Base-by-base conservation (phyloP, 1,140 invertebrate species). In the Drosophila saltans region DNA sequence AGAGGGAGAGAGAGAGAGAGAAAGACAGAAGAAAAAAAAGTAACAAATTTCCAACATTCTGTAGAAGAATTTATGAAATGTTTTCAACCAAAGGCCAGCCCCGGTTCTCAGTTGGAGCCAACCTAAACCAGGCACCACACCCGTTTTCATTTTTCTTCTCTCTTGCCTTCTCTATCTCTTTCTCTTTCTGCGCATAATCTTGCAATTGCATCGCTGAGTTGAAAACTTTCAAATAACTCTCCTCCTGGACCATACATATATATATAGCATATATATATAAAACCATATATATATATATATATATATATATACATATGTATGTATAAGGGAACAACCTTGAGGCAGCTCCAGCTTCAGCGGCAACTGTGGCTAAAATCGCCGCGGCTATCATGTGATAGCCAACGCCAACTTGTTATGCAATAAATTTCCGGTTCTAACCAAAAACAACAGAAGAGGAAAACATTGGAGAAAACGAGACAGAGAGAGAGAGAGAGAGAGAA, bases 401-500 rank as follows among this genome's bases (percentile, higher is more conserved):
- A 81, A 75, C 84, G 70, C 69, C 84, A 81, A 75, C 84, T 84
- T 89, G 85, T 89, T 89, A 89, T 89, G 84, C 85, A 89, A 89
- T 90, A 89, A 89, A 84, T 89, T 81, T 89, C 84, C 84, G 85
- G 85, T 84, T 89, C 74, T 83, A 80, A 77, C 71, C 61, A 30
- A 69, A 68, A 77, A 73, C 61, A 66, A 63, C 48, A 72, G 55
- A 72, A 60, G 41, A 68, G 28, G 28, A 40, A n/a, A 30, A 41
- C 4, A 36, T 36, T 36, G 33, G 33, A 36, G 33, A 36, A 7
- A 36, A 5, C 1, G 33, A 36, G 33, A 36, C 2, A 30, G 28
- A 4, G 28, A 30, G 28, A 30, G 28, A 30, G 28, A 4, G 28
- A 30, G 28, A 30, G 28, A 4, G 28, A 4, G 28, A 28, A 28